A percentile compares a stretch with the other conserved stretches of the same genome.
Evolutionary conservation across 2,888 invertebrate genomes (phyloP).

Genomic region (Stenichneumon culpator): DNA sequence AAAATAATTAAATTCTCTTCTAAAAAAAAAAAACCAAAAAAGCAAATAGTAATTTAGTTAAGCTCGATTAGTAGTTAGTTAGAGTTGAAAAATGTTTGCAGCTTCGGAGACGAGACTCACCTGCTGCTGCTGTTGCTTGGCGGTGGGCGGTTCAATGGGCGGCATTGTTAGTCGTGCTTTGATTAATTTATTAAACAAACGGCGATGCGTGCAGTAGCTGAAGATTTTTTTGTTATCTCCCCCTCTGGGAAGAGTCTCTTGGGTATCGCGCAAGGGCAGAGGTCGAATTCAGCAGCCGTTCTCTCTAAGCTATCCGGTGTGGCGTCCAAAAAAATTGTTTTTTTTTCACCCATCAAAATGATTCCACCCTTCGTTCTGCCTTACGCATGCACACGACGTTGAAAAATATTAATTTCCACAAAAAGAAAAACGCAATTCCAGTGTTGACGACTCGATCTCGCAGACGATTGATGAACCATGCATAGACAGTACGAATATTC

Average conservation of each 20-base stretch:
- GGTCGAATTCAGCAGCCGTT: not conserved
- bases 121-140: constrained; percentile 88
- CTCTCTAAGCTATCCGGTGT: not conserved
- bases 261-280: not conserved
- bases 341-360: not conserved
- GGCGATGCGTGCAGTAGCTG: constrained; percentile 24
- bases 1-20: constrained; percentile 13
- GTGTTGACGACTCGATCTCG: not conserved
- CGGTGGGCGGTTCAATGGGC: constrained; percentile 82
- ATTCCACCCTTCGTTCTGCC: not conserved
- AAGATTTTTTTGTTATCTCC: constrained; percentile 18
- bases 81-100: constrained; percentile 7
- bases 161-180: constrained; percentile 76
- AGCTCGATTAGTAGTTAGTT: not conserved
- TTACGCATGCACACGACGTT: not conserved
- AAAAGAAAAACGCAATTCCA: not conserved
- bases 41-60: not conserved
- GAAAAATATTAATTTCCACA: not conserved
- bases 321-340: not conserved
- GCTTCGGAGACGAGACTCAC: constrained; percentile 83
- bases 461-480: not conserved
- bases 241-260: not conserved
- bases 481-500: not conserved
- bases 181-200: constrained; percentile 41
- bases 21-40: not conserved